These are phyloP conservation scores for Lordiphosa andalusiaca DNA, from an alignment of 2,888 invertebrate species.

Conservation along the genomic window DNA sequence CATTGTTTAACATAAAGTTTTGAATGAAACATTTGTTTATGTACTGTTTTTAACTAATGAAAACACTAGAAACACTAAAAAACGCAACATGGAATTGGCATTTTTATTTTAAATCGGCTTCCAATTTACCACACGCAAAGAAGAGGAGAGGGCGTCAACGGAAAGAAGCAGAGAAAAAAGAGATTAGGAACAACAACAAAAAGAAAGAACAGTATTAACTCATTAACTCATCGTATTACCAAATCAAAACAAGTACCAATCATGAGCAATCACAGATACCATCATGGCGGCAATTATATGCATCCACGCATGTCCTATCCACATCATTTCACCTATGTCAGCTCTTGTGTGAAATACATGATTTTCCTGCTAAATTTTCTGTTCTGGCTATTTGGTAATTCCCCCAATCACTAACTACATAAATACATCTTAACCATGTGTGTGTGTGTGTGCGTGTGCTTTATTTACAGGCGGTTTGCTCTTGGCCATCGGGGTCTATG, in stretches of 20 bases:
- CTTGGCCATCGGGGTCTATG: conserved; percentile 93
- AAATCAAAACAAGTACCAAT: not conserved
- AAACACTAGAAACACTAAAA: too few species aligned
- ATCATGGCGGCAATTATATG: conserved; percentile 77
- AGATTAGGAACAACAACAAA: conserved; percentile 15
- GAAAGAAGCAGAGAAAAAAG: conserved; percentile 14
- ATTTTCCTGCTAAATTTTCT: conserved; percentile 80
- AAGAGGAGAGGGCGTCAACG: conserved; percentile 59
- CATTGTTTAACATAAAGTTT: too few species aligned
- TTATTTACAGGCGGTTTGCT: conserved; percentile 84
- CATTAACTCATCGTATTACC: not conserved
- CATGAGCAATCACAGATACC: conserved; percentile 79
- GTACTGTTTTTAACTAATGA: too few species aligned
- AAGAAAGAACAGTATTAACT: not conserved
- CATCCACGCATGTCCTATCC: conserved; percentile 69
- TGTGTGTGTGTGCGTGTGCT: not conserved
- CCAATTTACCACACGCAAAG: not conserved
- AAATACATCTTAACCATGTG: not conserved
- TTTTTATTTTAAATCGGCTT: too few species aligned
- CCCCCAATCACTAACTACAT: not conserved
- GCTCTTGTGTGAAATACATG: conserved; percentile 80
- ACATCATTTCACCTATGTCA: conserved; percentile 80
- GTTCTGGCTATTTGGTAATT: conserved; percentile 87
- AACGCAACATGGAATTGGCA: too few species aligned
- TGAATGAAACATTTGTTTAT: too few species aligned